Evolutionary conservation across 2,888 invertebrate species (phyloP), one percentile per base, ranked within the genome.

Genomic region (Aleiodes alternator): DNA sequence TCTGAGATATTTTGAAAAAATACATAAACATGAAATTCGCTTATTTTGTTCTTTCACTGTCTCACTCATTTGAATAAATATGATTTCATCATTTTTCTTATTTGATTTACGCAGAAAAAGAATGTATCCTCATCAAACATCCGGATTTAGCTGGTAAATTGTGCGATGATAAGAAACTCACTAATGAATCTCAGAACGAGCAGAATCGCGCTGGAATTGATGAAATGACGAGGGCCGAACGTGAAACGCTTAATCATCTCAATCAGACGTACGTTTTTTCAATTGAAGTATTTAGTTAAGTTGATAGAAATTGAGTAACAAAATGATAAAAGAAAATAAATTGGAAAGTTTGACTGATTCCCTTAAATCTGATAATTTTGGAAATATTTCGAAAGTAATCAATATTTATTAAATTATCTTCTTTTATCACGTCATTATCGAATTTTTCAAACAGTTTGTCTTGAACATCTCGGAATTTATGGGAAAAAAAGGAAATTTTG

Each of bases 111-210:
- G 48, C 87, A 93, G 93, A 90, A 73, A 93, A 92, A 85, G 83
- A 92, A 79, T 88, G 88, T 31, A 87, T 94, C 73, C 87, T 94
- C 56, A 90, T 91, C 78, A 90, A 91, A 1, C 94, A 94, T 84
- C 94, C 94, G 6, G 94, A 94, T 87, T 88, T 94, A 75, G 93
- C 93, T 4, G 93, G 92, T 3, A 90, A 90, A 73, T 82, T 93
- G 64, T 92, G 92, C 1, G 91, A 91, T 4, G 89, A 88, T 75
- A 92, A 92, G 4, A 90, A 91, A 79, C 87, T 94, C 55, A 93
- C 93, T 0, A 81, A 83, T 0, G 94, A 94, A 85, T 94, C 93
- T 0, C 87, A 90, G 0, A 87, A 87, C 12, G 93, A 94, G 83
- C 94, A 93, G 83, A 87, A 86, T 73, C 88, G 89, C 70, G 93